Evolutionary conservation across 1,140 invertebrate genomes (phyloP), one percentile per base, ranked within the genome.

Genomic region (Cyrtorhinus lividipennis): DNA sequence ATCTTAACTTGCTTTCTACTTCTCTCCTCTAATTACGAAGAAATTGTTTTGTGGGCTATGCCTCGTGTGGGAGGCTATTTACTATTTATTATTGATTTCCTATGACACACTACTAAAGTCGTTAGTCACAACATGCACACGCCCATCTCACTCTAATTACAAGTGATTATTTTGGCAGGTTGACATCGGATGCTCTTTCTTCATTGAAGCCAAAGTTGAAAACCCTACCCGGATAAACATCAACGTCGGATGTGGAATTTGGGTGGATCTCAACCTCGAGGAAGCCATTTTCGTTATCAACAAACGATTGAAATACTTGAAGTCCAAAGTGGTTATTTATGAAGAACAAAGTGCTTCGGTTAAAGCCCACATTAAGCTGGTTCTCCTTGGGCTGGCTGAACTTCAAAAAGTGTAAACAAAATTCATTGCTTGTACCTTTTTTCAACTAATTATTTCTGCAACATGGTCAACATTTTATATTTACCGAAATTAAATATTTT

Each of bases 311-410:
- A 80, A 81, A 65, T 73, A 82, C 0, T 74, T 86, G 12, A 81
- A 84, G 63, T 74, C 72, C n/a, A 77, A 82, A 68, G 77, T 81
- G 8, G 75, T 78, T 22, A 78, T 82, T 67, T 70, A 88, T 15
- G 75, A 79, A 3, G 78, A 82, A 56, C 79, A 86, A 67, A 82
- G 84, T 63, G 77, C 83, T 0, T 78, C 80, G 66, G 84, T 83
- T 0, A 88, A 88, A 67, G 83, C 87, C 8, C 81, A 89, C 68
- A 91, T 92, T 62, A 90, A 90, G 72, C 72, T 90, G 65, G 81
- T 88, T 64, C 73, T 88, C 13, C 75, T 85, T 67, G 78, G 79
- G 8, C 79, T 88, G 20, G 74, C 75, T 56, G 80, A 86, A 66
- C 70, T 85, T 18, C 68, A 69, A 24, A 65, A 65, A 15, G 20